Evolutionary conservation across 2,888 invertebrate species (phyloP).

Genomic region (Gymnoscelis rufifasciata): DNA sequence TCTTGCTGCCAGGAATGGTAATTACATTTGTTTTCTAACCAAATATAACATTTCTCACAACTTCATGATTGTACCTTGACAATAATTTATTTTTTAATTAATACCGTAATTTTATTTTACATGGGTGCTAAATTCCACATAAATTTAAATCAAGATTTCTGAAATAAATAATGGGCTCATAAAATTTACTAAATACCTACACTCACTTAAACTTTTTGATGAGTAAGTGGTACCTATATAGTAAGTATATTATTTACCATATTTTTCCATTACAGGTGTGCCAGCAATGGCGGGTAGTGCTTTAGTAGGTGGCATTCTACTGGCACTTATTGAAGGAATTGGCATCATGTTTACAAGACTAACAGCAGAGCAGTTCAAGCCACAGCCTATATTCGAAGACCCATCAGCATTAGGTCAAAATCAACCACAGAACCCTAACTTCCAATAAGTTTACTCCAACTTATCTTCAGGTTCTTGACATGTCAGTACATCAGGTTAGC

Average conservation of each 20-base stretch:
- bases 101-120: too few relatives aligned
- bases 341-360: conserved; percentile 95
- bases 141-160: too few relatives aligned
- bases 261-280: conserved; percentile 67
- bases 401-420: conserved; percentile 84
- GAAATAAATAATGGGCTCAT: too few relatives aligned
- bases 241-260: too few relatives aligned
- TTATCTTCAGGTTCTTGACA: background rate
- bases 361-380: conserved; percentile 95
- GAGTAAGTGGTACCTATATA: too few relatives aligned
- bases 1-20: conserved; percentile 95
- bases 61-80: too few relatives aligned
- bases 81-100: too few relatives aligned
- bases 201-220: too few relatives aligned
- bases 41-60: too few relatives aligned
- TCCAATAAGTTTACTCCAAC: conserved; percentile 43
- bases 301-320: conserved; percentile 94
- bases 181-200: too few relatives aligned
- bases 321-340: conserved; percentile 98
- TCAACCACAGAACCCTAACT: conserved; percentile 53
- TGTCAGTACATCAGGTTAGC: background rate
- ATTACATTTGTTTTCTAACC: too few relatives aligned
- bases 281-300: conserved; percentile 97
- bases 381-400: conserved; percentile 88
- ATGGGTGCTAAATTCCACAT: too few relatives aligned